Conservation (phyloP, 92 coral and sea anemone species). For the Porites lobata region DNA sequence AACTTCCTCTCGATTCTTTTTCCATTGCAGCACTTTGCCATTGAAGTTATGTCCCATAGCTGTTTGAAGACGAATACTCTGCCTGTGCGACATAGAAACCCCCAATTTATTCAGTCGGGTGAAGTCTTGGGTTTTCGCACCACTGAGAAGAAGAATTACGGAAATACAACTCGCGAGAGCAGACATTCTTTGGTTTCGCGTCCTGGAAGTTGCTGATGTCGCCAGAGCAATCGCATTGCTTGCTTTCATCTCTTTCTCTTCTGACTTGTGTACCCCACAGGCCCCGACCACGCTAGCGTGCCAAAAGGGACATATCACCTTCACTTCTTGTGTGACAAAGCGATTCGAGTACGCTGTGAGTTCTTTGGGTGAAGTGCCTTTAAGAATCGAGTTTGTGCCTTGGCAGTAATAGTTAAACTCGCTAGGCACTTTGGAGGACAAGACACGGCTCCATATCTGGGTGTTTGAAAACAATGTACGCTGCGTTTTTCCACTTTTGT, state of each 20-base stretch:
- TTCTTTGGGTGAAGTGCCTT: conserved; percentile 59
- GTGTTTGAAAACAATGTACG: conserved; percentile 44
- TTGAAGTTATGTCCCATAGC: not conserved
- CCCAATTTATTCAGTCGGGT: conserved; percentile 38
- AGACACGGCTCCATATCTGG: conserved; percentile 12
- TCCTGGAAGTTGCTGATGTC: conserved; percentile 54
- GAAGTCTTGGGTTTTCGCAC: conserved; percentile 50
- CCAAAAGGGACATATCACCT: conserved; percentile 61
- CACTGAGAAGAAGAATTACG: conserved; percentile 61
- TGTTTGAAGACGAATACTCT: conserved; percentile 4
- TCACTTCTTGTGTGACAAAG: conserved; percentile 40
- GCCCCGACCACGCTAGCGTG: conserved; percentile 60
- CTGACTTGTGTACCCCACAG: conserved; percentile 34
- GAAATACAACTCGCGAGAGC: conserved; percentile 69
- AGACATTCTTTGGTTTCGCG: conserved; percentile 62
- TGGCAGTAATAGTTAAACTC: conserved; percentile 41
- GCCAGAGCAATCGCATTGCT: conserved; percentile 59
- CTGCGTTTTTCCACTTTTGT: conserved; percentile 56
- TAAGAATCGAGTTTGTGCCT: conserved; percentile 52
- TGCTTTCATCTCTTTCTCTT: conserved; percentile 21
- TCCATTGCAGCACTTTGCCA: not conserved
- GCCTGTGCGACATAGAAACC: not conserved
- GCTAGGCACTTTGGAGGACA: conserved; percentile 18
- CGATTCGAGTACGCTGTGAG: conserved; percentile 61
- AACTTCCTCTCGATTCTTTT: too few species aligned